Conservation (phyloP, 2,888 invertebrate genomes). For the Eristalis tenax region DNA sequence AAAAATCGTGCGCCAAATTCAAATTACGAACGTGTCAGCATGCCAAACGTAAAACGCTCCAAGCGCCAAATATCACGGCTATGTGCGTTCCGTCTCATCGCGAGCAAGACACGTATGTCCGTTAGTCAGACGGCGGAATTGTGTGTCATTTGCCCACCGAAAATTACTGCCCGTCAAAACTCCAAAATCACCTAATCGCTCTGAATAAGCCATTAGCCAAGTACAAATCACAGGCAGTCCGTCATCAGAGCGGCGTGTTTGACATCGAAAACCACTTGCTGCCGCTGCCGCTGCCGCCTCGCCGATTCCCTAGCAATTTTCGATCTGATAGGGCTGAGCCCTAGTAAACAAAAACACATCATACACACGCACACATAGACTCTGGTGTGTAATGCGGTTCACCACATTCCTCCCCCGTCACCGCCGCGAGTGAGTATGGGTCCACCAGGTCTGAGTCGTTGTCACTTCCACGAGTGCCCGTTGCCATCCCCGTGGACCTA, state of each 20-base stretch:
- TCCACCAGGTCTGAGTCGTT: background rate
- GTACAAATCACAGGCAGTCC: slow-evolving; percentile 19
- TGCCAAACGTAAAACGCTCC: background rate
- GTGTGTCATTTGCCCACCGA: background rate
- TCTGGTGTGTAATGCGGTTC: slow-evolving; percentile 18
- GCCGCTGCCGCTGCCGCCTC: background rate
- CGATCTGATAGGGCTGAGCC: slow-evolving; percentile 42
- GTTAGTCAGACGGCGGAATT: background rate
- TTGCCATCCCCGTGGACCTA: background rate
- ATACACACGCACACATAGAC: background rate
- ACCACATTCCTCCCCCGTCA: slow-evolving; percentile 6
- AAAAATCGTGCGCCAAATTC: background rate
- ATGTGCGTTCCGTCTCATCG: background rate
- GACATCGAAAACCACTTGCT: slow-evolving; percentile 52
- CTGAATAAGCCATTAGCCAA: slow-evolving; percentile 44
- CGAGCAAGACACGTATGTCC: background rate
- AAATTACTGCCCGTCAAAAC: background rate
- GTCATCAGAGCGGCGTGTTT: background rate
- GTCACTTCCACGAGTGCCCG: slow-evolving; percentile 4
- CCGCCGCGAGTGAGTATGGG: too few relatives aligned
- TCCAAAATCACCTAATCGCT: slow-evolving; percentile 4
- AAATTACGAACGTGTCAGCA: background rate
- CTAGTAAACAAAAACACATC: slow-evolving; percentile 30
- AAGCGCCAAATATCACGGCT: background rate
- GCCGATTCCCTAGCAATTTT: slow-evolving; percentile 29